phyloP scores from a whole-genome alignment of 2,888 invertebrate species.

The Ectobius pallidus region DNA sequence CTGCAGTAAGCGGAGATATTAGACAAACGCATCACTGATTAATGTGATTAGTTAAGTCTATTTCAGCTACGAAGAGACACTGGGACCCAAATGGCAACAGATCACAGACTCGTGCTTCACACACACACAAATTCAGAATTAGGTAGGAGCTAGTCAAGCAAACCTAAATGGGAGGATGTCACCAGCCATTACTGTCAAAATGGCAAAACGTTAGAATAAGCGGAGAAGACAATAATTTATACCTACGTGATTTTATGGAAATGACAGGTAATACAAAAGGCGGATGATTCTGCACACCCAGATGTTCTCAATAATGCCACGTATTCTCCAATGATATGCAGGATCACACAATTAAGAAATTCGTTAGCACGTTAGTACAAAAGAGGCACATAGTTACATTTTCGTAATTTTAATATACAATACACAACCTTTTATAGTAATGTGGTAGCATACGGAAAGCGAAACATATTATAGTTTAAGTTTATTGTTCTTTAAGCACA shows the following conservation, averaged over 20 bases:
- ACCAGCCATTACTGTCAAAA: constrained; percentile 22
- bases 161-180: constrained; percentile 31
- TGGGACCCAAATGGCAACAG: constrained; percentile 30
- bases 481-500: too few relatives aligned
- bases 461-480: too few relatives aligned
- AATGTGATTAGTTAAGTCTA: constrained; percentile 33
- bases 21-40: constrained; percentile 33
- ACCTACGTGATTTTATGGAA: constrained; percentile 32
- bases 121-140: constrained; percentile 17
- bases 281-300: constrained; percentile 10
- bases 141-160: constrained; percentile 30
- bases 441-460: too few relatives aligned
- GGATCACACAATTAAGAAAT: constrained; percentile 4
- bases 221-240: constrained; percentile 28
- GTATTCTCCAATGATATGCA: constrained; percentile 16
- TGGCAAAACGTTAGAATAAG: constrained; percentile 28
- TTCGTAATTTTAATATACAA: too few relatives aligned
- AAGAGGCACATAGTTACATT: not conserved
- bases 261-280: constrained; percentile 31
- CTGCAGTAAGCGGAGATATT: constrained; percentile 29
- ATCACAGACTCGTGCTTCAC: constrained; percentile 5
- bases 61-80: constrained; percentile 25
- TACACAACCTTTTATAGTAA: too few relatives aligned
- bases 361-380: not conserved
- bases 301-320: constrained; percentile 26